These are phyloP conservation scores for Lutjanus erythropterus DNA, from an alignment of 2,113 vertebrate genomes.

Conservation along the genomic window DNA sequence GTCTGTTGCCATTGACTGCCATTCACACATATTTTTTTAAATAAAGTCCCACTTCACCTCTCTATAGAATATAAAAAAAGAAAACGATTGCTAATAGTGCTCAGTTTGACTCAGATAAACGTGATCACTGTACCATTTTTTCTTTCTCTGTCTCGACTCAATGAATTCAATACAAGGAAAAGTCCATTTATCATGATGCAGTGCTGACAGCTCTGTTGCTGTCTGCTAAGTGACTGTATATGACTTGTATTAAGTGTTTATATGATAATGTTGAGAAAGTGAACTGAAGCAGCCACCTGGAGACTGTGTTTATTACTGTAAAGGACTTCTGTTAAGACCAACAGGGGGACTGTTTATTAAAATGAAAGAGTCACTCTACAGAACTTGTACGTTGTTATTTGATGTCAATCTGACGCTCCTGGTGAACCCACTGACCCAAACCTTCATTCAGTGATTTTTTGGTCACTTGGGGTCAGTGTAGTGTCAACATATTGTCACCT, in stretches of 20 bases:
- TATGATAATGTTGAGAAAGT: neutral
- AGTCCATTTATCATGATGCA: neutral
- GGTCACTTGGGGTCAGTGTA: neutral
- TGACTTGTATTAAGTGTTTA: neutral
- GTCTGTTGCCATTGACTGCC: too few species aligned
- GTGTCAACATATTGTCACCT: neutral
- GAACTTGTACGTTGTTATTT: neutral
- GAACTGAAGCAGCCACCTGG: neutral
- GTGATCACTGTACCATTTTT: too few species aligned
- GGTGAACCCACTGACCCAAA: constrained; percentile 5
- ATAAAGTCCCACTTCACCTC: too few species aligned
- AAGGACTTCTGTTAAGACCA: neutral
- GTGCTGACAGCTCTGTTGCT: neutral
- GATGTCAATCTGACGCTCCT: neutral
- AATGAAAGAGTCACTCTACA: neutral
- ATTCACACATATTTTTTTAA: too few species aligned
- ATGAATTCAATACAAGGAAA: neutral
- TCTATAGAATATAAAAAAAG: too few species aligned
- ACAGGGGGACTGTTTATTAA: neutral
- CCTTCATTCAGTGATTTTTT: neutral
- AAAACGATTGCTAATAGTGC: too few species aligned
- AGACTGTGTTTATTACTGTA: constrained; percentile 7
- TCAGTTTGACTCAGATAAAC: too few species aligned
- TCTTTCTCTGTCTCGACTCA: constrained; percentile 11
- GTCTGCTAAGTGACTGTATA: neutral